Evolutionary conservation across 2,797 vertebrate species (phyloP).

Genomic region (Apodemus agrarius): DNA sequence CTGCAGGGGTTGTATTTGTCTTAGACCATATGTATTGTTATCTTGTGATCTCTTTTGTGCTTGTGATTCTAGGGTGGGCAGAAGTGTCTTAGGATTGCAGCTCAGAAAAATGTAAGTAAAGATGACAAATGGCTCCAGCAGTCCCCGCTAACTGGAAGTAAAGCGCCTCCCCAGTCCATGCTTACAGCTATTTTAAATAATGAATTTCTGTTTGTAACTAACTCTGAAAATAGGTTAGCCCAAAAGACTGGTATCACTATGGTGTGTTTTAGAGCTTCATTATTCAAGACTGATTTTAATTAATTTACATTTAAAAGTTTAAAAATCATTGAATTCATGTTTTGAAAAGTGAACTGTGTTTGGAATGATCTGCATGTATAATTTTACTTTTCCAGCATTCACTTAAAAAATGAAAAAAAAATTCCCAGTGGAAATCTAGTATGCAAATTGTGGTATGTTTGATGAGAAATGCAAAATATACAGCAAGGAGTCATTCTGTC

Average conservation of each 20-base stretch:
- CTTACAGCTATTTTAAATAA: background rate
- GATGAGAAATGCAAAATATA: background rate
- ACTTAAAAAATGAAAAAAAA: slow-evolving; percentile 10
- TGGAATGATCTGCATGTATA: background rate
- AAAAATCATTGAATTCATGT: background rate
- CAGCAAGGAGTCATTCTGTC: background rate
- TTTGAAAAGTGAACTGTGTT: slow-evolving; percentile 16
- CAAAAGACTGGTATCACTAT: background rate
- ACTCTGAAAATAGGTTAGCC: slow-evolving; percentile 9
- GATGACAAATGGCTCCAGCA: background rate
- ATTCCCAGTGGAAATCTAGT: slow-evolving; percentile 45
- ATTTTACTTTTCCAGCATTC: slow-evolving; percentile 33
- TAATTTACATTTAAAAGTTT: slow-evolving; percentile 3
- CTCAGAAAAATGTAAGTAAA: background rate
- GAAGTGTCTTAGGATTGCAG: background rate
- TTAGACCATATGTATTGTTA: background rate
- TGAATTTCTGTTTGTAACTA: background rate
- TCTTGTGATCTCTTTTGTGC: background rate
- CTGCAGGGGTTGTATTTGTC: too few species aligned
- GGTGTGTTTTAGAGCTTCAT: background rate
- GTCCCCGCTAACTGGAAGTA: background rate
- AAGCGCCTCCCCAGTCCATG: background rate
- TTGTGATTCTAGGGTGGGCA: background rate
- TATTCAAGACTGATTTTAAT: background rate
- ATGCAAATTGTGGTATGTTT: background rate